These are phyloP conservation scores for Sphinx pinastri DNA, from an alignment of 2,888 invertebrate genomes.

Conservation along the genomic window DNA sequence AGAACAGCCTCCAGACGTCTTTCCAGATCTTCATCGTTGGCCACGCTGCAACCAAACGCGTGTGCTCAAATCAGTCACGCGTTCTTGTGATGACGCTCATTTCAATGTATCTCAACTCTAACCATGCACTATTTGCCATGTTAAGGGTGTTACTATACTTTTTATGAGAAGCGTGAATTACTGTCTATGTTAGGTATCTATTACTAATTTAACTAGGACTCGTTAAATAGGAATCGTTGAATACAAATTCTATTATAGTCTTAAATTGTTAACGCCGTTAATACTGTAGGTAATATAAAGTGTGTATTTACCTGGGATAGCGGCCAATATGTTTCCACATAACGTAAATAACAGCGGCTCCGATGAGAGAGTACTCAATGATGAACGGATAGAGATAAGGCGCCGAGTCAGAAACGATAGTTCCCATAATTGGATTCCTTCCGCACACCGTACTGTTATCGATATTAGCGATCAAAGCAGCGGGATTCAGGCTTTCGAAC, in stretches of 20 bases:
- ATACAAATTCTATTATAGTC: not conserved
- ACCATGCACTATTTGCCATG: conserved; percentile 1
- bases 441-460: conserved; percentile 87
- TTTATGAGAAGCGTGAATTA: not conserved
- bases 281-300: not conserved
- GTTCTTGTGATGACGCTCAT: not conserved
- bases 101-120: conserved; percentile 27
- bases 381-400: conserved; percentile 98
- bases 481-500: conserved; percentile 84
- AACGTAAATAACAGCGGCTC: conserved; percentile 96
- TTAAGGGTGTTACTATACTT: not conserved
- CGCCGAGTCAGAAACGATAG: conserved; percentile 95
- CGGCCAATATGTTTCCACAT: conserved; percentile 98
- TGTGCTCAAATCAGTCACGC: conserved; percentile 59
- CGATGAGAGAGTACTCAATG: conserved; percentile 97
- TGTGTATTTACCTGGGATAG: conserved; percentile 88
- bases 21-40: conserved; percentile 92
- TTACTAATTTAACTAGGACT: not conserved
- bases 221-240: not conserved
- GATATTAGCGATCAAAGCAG: conserved; percentile 84
- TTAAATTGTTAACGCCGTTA: not conserved
- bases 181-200: not conserved
- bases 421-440: conserved; percentile 95
- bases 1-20: conserved; percentile 94
- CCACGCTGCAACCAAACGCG: conserved; percentile 82